Percentiles rank a stretch among this genome's conserved stretches.
Evolutionary conservation across 1,140 invertebrate species (phyloP).

Genomic region (Catajapyx aquilonaris): DNA sequence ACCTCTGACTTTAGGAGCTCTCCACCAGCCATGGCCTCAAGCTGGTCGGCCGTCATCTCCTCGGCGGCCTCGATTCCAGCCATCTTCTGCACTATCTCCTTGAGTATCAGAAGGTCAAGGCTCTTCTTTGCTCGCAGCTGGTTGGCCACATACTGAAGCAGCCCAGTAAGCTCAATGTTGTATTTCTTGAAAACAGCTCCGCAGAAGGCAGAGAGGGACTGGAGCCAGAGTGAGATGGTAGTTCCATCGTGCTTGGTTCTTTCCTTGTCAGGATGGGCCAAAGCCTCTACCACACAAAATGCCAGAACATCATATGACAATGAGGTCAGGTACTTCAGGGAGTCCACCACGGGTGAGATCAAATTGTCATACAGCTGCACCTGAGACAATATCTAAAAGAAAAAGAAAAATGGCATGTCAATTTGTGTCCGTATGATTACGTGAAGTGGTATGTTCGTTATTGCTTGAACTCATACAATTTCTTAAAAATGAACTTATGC

Average conservation of each 20-base stretch:
- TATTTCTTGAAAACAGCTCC: conserved; percentile 95
- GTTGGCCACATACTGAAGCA: conserved; percentile 93
- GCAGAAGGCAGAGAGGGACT: conserved; percentile 82
- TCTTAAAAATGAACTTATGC: too few species aligned
- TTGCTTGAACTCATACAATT: too few species aligned
- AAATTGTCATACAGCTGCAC: conserved; percentile 97
- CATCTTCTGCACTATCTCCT: conserved; percentile 99
- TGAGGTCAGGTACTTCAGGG: conserved; percentile 86
- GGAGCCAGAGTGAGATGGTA: conserved; percentile 86
- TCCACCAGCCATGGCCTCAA: conserved; percentile 90
- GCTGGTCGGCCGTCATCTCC: conserved; percentile 87
- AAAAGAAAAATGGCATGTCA: conserved; percentile 9
- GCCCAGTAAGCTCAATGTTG: conserved; percentile 79
- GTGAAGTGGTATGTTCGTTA: too few species aligned
- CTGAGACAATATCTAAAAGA: conserved; percentile 47
- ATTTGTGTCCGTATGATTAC: too few species aligned
- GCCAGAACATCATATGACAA: conserved; percentile 91
- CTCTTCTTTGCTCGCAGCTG: conserved; percentile 90
- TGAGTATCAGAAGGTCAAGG: conserved; percentile 81
- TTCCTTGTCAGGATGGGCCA: conserved; percentile 46
- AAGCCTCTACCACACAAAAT: conserved; percentile 84
- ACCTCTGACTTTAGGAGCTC: conserved; percentile 86
- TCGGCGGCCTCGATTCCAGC: conserved; percentile 91
- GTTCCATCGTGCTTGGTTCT: conserved; percentile 73
- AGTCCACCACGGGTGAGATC: conserved; percentile 88